phyloP scores from a whole-genome alignment of 2,888 invertebrate genomes.

The Cistogaster globosa region DNA sequence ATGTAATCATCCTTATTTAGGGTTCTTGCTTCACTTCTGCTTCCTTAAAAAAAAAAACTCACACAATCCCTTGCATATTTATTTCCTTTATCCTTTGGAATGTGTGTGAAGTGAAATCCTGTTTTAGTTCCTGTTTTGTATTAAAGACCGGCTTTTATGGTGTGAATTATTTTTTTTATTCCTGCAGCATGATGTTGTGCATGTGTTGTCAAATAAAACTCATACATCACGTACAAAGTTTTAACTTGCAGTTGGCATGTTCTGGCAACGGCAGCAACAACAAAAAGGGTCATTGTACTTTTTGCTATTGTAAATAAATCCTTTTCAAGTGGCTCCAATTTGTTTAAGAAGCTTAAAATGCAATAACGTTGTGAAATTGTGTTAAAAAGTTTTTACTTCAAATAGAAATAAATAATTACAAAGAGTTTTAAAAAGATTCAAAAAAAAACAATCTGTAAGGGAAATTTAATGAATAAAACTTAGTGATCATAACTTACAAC shows the following conservation, averaged over 20 bases:
- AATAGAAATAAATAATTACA: background rate
- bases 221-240: conserved; percentile 42
- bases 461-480: too few species aligned
- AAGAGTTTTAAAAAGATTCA: background rate
- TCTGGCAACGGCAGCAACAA: conserved; percentile 27
- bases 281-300: conserved; percentile 53
- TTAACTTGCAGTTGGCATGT: conserved; percentile 34
- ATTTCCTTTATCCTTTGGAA: conserved; percentile 20
- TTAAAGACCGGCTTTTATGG: conserved; percentile 44
- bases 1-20: conserved; percentile 51
- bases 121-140: conserved; percentile 54
- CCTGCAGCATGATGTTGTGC: conserved; percentile 28
- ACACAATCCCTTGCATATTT: background rate
- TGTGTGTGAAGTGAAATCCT: conserved; percentile 42
- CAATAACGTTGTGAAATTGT: conserved; percentile 33
- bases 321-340: conserved; percentile 54
- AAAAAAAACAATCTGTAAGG: background rate
- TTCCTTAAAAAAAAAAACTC: background rate
- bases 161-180: conserved; percentile 65
- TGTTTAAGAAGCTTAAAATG: conserved; percentile 39
- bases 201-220: conserved; percentile 10
- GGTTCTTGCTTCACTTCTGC: conserved; percentile 20
- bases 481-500: too few species aligned
- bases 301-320: conserved; percentile 54
- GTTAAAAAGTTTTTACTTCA: conserved; percentile 27